Conservation (phyloP, 2,797 vertebrate species). For the Echeneis naucrates region DNA sequence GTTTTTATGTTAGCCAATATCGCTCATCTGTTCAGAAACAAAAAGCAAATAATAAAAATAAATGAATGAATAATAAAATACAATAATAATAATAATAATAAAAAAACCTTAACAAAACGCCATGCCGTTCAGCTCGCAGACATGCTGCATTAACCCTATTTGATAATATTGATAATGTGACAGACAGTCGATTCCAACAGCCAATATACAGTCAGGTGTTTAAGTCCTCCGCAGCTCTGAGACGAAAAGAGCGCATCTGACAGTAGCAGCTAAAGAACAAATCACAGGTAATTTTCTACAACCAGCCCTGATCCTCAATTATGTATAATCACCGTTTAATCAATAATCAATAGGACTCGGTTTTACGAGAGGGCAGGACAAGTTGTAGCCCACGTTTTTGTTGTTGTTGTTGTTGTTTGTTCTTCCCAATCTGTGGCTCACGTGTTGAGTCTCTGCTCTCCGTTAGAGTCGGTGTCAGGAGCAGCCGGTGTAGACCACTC, state of each 20-base stretch:
- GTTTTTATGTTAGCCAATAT: neutral
- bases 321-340: conserved; percentile 1
- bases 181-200: conserved; percentile 7
- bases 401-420: too few species aligned
- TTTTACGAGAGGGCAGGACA: conserved; percentile 64
- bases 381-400: conserved; percentile 28
- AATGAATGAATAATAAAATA: too few species aligned
- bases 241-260: conserved; percentile 15
- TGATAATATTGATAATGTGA: conserved; percentile 10
- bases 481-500: conserved; percentile 31
- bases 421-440: conserved; percentile 24
- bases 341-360: conserved; percentile 9
- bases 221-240: conserved; percentile 18
- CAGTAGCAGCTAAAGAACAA: neutral
- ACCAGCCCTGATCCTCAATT: neutral
- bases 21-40: neutral
- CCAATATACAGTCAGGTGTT: neutral
- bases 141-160: neutral
- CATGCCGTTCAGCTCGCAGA: neutral
- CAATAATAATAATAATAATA: too few species aligned
- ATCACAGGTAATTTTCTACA: neutral
- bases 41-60: too few species aligned
- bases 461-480: conserved; percentile 38
- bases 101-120: conserved; percentile 5
- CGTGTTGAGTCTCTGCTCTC: conserved; percentile 13